These are phyloP conservation scores for Pyrrhia umbra DNA, from an alignment of 2,888 invertebrate species.

Conservation along the genomic window DNA sequence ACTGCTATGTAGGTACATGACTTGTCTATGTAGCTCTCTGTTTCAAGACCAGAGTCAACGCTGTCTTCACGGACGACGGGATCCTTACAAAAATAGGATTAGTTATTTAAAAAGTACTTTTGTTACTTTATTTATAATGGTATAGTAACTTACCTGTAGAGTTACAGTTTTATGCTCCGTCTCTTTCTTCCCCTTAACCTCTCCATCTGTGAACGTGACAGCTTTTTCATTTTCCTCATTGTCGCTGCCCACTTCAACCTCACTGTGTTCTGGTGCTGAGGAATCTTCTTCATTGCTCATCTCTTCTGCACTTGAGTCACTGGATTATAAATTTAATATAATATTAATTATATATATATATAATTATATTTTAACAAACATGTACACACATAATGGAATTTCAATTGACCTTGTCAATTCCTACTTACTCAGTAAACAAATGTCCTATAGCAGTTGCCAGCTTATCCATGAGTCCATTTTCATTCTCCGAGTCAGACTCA, in stretches of 20 bases:
- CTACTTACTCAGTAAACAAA: conserved; percentile 93
- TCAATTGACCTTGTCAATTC: too few species aligned
- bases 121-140: not conserved
- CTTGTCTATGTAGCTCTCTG: conserved; percentile 78
- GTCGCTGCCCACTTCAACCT: conserved; percentile 71
- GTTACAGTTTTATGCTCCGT: conserved; percentile 80
- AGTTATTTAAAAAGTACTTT: not conserved
- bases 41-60: conserved; percentile 87
- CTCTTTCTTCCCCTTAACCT: conserved; percentile 72
- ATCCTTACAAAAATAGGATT: conserved; percentile 66
- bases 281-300: conserved; percentile 83
- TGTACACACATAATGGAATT: too few species aligned
- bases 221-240: conserved; percentile 76
- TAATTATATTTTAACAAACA: too few species aligned
- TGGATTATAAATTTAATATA: conserved; percentile 44
- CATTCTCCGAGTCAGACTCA: conserved; percentile 94
- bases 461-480: conserved; percentile 92
- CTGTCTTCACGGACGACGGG: conserved; percentile 84
- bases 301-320: conserved; percentile 85
- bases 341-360: too few species aligned
- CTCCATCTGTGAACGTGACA: conserved; percentile 78
- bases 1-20: conserved; percentile 92
- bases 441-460: conserved; percentile 93
- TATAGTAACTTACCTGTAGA: conserved; percentile 70
- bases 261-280: conserved; percentile 83